A percentile compares a stretch with the other conserved stretches of the same genome.
These are phyloP conservation scores for Chloroceryle aenea DNA, from an alignment of 2,113 vertebrate genomes.

Conservation along the genomic window DNA sequence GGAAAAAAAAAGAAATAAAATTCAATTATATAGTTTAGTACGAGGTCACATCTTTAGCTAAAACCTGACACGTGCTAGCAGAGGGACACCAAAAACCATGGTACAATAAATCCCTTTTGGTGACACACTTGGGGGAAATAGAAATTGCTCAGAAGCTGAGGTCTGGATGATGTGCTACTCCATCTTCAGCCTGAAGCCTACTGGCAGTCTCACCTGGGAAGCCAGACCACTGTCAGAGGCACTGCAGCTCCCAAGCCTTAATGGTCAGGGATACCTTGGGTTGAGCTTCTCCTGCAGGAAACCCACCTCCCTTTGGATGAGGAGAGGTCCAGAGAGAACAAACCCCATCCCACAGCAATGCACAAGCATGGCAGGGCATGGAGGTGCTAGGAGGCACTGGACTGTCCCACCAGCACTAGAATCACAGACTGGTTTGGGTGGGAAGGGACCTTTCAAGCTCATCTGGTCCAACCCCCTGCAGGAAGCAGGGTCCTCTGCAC, in stretches of 20 bases:
- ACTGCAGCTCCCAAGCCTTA: background rate
- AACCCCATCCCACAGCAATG: rapidly evolving
- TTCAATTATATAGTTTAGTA: background rate
- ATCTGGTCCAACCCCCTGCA: background rate
- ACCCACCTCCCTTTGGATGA: background rate
- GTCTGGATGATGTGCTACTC: background rate
- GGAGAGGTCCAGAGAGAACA: background rate
- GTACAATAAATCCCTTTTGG: background rate
- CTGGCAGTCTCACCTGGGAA: background rate
- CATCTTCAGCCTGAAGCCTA: background rate
- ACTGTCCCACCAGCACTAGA: rapidly evolving
- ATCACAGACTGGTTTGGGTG: background rate
- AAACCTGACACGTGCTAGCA: background rate
- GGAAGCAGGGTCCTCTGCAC: background rate
- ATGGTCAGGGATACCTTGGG: rapidly evolving
- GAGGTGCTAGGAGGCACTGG: rapidly evolving
- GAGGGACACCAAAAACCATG: background rate
- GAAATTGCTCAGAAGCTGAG: background rate
- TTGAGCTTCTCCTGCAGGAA: background rate
- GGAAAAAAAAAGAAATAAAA: no score
- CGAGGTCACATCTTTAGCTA: background rate
- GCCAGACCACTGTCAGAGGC: no score
- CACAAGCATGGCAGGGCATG: rapidly evolving
- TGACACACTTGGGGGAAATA: background rate
- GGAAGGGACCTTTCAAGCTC: background rate